Conservation (phyloP, 1,140 invertebrate species). For the Harlomillsia oculata region DNA sequence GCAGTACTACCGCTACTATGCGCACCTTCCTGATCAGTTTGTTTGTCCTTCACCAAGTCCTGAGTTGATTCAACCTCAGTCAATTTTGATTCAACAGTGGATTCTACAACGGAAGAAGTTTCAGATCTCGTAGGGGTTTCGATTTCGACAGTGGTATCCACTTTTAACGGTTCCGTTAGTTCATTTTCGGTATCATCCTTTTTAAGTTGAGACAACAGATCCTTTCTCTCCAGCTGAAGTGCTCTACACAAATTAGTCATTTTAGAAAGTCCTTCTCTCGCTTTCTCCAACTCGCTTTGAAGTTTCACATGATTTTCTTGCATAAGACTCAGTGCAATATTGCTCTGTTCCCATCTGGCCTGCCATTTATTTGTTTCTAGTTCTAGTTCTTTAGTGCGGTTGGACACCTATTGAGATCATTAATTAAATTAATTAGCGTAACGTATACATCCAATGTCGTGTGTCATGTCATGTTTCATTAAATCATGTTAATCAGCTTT, state of each 20-base stretch:
- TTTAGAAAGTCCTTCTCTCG: conserved; percentile 23
- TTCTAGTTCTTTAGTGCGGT: conserved; percentile 30
- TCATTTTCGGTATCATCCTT: neutral
- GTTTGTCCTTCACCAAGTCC: too few species aligned
- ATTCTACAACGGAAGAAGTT: too few species aligned
- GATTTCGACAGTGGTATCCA: too few species aligned
- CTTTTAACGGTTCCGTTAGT: too few species aligned
- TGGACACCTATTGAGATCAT: conserved; percentile 20
- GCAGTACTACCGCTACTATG: too few species aligned
- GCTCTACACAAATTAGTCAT: conserved; percentile 32
- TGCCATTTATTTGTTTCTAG: conserved; percentile 31
- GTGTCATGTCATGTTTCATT: neutral
- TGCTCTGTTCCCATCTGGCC: conserved; percentile 30
- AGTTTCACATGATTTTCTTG: conserved; percentile 23
- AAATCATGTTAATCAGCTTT: neutral
- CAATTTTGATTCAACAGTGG: too few species aligned
- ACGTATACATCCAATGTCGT: too few species aligned
- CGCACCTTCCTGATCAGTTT: too few species aligned
- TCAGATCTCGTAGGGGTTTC: too few species aligned
- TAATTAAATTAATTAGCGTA: neutral
- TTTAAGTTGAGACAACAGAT: conserved; percentile 24
- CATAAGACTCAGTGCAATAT: conserved; percentile 16
- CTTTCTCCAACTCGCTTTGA: conserved; percentile 21
- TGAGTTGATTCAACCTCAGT: too few species aligned
- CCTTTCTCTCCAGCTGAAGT: conserved; percentile 29